phyloP scores from a whole-genome alignment of 2,113 vertebrate genomes.

The Gambusia affinis region DNA sequence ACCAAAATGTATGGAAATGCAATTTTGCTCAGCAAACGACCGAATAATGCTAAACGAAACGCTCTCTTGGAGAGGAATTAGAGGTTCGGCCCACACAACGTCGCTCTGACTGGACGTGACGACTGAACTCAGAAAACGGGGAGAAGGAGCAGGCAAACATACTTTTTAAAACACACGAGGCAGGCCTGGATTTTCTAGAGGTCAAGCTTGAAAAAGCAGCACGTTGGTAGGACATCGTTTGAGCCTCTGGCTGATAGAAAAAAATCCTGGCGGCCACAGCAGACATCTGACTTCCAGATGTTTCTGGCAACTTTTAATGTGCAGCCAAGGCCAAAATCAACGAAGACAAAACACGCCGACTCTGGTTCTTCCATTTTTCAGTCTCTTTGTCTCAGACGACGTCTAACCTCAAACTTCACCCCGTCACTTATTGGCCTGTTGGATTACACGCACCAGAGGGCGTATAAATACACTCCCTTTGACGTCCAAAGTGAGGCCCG shows the following conservation, averaged over 20 bases:
- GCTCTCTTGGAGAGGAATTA: background rate
- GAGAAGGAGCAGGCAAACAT: constrained; percentile 19
- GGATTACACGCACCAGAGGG: background rate
- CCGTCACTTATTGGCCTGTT: background rate
- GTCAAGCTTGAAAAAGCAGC: constrained; percentile 35
- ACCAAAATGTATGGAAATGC: constrained; percentile 15
- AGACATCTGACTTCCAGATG: constrained; percentile 79
- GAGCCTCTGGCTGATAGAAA: constrained; percentile 31
- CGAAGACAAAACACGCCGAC: constrained; percentile 15
- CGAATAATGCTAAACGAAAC: background rate
- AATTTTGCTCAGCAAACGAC: constrained; percentile 16
- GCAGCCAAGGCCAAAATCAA: constrained; percentile 47
- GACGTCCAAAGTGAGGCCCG: too few species aligned
- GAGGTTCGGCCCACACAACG: background rate
- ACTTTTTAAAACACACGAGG: constrained; percentile 19
- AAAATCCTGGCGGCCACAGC: constrained; percentile 15
- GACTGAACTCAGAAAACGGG: constrained; percentile 17
- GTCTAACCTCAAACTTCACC: constrained; percentile 3
- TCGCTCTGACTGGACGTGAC: background rate
- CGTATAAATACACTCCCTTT: background rate
- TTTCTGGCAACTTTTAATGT: constrained; percentile 47
- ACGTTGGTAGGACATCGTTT: constrained; percentile 27
- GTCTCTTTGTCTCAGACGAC: constrained; percentile 16
- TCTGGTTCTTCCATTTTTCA: background rate
- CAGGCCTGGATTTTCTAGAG: constrained; percentile 27